These are phyloP conservation scores for Engraulis encrasicolus DNA, from an alignment of 2,113 vertebrate genomes.

Conservation along the genomic window DNA sequence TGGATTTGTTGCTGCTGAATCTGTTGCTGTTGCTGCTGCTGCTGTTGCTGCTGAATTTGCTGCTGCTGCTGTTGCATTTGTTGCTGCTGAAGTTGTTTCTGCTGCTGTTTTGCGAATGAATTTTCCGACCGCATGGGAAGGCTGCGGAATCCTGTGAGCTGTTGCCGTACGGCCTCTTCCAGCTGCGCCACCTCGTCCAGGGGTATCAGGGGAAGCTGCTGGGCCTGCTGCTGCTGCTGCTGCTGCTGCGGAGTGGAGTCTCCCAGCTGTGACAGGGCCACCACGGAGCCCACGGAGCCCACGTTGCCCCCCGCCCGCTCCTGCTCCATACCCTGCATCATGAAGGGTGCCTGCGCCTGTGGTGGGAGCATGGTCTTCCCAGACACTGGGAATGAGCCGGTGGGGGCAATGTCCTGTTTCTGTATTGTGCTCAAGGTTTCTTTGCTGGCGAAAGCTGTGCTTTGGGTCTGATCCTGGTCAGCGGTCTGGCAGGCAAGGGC, in stretches of 20 bases:
- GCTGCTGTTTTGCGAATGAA: conserved; percentile 79
- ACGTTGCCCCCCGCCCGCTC: conserved; percentile 73
- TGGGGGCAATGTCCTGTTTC: conserved; percentile 84
- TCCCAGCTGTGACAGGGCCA: conserved; percentile 71
- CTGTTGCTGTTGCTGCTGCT: conserved; percentile 75
- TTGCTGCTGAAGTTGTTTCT: conserved; percentile 77
- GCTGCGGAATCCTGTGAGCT: conserved; percentile 86
- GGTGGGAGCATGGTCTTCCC: conserved; percentile 85
- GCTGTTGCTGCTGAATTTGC: conserved; percentile 71
- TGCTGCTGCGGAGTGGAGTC: conserved; percentile 85
- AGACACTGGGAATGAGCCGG: conserved; percentile 80
- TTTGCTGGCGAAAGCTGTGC: conserved; percentile 78
- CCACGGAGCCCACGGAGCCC: conserved; percentile 59
- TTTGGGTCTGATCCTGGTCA: conserved; percentile 84
- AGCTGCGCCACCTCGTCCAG: conserved; percentile 87
- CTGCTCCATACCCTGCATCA: conserved; percentile 81
- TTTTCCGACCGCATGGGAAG: conserved; percentile 84
- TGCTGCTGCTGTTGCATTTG: conserved; percentile 75
- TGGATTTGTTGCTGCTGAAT: conserved; percentile 69
- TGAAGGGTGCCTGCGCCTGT: conserved; percentile 68
- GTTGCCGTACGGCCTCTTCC: conserved; percentile 91
- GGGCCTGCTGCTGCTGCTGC: conserved; percentile 86
- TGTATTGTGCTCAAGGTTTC: conserved; percentile 87
- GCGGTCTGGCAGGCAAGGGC: conserved; percentile 79
- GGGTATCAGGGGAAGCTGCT: conserved; percentile 85